These are phyloP conservation scores for Anagrus nilaparvatae DNA, from an alignment of 1,140 invertebrate genomes.

Conservation along the genomic window DNA sequence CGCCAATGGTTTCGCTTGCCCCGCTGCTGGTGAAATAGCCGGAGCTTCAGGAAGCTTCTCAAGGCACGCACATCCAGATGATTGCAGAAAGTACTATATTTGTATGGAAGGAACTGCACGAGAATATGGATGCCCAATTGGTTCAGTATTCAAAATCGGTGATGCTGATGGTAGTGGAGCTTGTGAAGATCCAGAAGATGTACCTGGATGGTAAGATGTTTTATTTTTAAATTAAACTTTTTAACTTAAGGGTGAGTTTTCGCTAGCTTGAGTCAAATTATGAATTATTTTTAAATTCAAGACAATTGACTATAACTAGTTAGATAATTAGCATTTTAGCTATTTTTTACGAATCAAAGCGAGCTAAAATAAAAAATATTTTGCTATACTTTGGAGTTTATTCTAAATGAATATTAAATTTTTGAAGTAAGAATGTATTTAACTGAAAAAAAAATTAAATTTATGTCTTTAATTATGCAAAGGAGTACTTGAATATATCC, in stretches of 20 bases:
- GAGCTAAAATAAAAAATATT: too few species aligned
- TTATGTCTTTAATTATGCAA: too few species aligned
- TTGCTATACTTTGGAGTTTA: too few species aligned
- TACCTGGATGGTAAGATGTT: conserved; percentile 81
- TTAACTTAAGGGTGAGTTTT: background rate
- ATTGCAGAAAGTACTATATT: conserved; percentile 92
- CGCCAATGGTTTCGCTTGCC: conserved; percentile 79
- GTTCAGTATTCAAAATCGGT: conserved; percentile 91
- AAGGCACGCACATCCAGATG: conserved; percentile 86
- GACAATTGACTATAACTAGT: too few species aligned
- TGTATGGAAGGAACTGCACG: conserved; percentile 80
- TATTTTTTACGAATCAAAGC: too few species aligned
- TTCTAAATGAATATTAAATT: too few species aligned
- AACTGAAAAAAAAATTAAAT: too few species aligned
- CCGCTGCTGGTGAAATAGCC: conserved; percentile 66
- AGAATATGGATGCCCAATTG: conserved; percentile 91
- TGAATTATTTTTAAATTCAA: too few species aligned
- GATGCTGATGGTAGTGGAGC: conserved; percentile 78
- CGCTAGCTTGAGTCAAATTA: too few species aligned
- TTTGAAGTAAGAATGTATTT: too few species aligned
- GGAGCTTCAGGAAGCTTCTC: conserved; percentile 78
- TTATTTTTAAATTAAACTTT: conserved; percentile 1
- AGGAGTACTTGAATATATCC: too few species aligned
- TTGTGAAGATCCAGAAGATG: conserved; percentile 88
- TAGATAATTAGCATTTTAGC: too few species aligned